Conservation (phyloP, 2,113 vertebrate genomes). For the Pristiophorus japonicus region DNA sequence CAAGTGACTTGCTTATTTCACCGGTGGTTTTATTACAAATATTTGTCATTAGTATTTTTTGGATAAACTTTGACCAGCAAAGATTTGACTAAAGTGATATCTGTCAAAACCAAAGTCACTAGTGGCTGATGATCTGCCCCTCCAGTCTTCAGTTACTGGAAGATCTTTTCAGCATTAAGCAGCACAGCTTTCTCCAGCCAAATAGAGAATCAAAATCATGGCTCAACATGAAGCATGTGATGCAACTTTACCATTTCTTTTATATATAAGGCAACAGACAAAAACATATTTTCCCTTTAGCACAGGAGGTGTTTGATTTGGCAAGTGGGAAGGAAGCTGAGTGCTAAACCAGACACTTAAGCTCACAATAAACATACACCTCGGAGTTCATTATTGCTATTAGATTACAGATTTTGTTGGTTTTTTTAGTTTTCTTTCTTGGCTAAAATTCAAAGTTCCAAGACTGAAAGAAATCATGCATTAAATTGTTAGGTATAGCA, state of each 20-base stretch:
- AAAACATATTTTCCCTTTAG: not conserved
- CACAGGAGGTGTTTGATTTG: conserved; percentile 23
- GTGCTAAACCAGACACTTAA: conserved; percentile 33
- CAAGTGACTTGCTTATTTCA: no score
- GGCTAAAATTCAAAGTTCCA: conserved; percentile 36
- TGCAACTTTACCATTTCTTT: not conserved
- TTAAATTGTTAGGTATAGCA: conserved; percentile 20
- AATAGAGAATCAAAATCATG: not conserved
- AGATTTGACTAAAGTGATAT: not conserved
- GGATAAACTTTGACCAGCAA: not conserved
- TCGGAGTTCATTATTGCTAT: conserved; percentile 32
- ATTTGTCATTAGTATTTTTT: not conserved
- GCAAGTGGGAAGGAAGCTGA: conserved; percentile 15
- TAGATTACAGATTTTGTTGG: conserved; percentile 37
- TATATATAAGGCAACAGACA: not conserved
- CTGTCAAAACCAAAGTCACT: not conserved
- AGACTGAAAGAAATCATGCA: conserved; percentile 1
- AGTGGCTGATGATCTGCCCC: not conserved
- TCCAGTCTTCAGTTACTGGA: not conserved
- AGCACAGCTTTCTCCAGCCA: not conserved
- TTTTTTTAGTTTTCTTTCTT: conserved; percentile 25
- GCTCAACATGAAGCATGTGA: not conserved
- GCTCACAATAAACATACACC: conserved; percentile 33
- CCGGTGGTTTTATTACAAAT: not conserved
- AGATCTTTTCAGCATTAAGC: not conserved